Percentiles rank a stretch among this genome's conserved stretches.
Conservation (phyloP, 2,888 invertebrate genomes). For the Crocallis elinguaria region DNA sequence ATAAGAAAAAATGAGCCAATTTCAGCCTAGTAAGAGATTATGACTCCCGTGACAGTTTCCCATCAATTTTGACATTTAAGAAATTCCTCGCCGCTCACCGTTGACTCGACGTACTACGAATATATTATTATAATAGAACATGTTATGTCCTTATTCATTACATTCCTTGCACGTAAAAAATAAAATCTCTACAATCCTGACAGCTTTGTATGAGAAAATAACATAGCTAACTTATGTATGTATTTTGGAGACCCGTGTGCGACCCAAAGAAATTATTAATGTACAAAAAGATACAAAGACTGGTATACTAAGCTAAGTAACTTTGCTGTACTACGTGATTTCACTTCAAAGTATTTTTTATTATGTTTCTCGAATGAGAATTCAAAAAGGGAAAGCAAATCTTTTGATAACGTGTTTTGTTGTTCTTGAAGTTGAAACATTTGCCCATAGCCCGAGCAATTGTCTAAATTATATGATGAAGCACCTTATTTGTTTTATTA, state of each 20-base stretch:
- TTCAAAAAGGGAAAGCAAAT: slow-evolving; percentile 63
- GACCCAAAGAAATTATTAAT: slow-evolving; percentile 72
- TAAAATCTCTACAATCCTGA: slow-evolving; percentile 71
- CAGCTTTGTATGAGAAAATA: slow-evolving; percentile 70
- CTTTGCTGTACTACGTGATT: slow-evolving; percentile 69
- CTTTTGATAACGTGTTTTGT: slow-evolving; percentile 53
- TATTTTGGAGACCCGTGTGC: slow-evolving; percentile 60
- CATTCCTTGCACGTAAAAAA: slow-evolving; percentile 77
- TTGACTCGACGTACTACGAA: slow-evolving; percentile 49
- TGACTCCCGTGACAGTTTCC: slow-evolving; percentile 44
- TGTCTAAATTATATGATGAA: slow-evolving; percentile 57
- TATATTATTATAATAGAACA: slow-evolving; percentile 58
- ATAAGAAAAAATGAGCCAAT: slow-evolving; percentile 28
- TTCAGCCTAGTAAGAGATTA: slow-evolving; percentile 23
- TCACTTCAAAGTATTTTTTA: slow-evolving; percentile 66
- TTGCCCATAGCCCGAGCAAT: slow-evolving; percentile 52
- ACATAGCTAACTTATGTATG: slow-evolving; percentile 66
- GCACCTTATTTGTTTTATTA: slow-evolving; percentile 49
- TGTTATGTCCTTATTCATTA: slow-evolving; percentile 66
- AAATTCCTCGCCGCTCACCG: slow-evolving; percentile 44
- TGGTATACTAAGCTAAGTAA: slow-evolving; percentile 65
- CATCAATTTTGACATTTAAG: slow-evolving; percentile 57
- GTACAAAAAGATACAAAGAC: slow-evolving; percentile 72
- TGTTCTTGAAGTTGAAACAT: slow-evolving; percentile 51
- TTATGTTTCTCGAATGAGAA: slow-evolving; percentile 59